Conservation (phyloP, 2,797 vertebrate species). For the Xenopus petersii region DNA sequence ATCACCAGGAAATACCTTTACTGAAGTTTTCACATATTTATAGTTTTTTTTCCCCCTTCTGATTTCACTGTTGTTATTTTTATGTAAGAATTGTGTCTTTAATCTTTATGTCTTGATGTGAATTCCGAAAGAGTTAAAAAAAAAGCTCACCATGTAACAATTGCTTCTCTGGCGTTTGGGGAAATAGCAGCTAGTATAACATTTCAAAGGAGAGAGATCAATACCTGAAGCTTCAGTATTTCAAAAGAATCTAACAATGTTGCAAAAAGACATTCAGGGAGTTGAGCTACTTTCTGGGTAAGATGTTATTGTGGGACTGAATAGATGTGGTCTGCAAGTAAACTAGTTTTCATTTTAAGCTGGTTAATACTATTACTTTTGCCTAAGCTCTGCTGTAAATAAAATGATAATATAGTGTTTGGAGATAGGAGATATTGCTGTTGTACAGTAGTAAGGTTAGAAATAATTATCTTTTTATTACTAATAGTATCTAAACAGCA, state of each 20-base stretch:
- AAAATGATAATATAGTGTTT: too few relatives aligned
- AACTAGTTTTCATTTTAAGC: slow-evolving; percentile 35
- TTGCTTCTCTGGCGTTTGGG: slow-evolving; percentile 29
- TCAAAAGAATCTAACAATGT: slow-evolving; percentile 43
- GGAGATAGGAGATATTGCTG: too few relatives aligned
- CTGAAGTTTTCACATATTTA: too few relatives aligned
- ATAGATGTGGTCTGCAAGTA: slow-evolving; percentile 30
- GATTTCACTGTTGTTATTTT: too few relatives aligned
- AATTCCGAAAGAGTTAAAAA: slow-evolving; percentile 10
- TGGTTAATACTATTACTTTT: slow-evolving; percentile 35
- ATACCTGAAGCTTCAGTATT: slow-evolving; percentile 42
- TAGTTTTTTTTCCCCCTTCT: too few relatives aligned
- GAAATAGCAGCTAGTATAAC: slow-evolving; percentile 36
- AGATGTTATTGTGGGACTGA: slow-evolving; percentile 36
- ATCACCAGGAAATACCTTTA: too few relatives aligned
- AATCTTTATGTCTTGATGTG: too few relatives aligned
- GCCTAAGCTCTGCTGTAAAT: too few relatives aligned
- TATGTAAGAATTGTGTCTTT: too few relatives aligned
- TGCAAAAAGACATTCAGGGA: slow-evolving; percentile 44
- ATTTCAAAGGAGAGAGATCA: slow-evolving; percentile 45
- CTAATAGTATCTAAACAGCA: too few relatives aligned
- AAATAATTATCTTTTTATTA: too few relatives aligned
- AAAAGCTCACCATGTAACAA: slow-evolving; percentile 21
- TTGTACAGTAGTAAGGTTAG: too few relatives aligned
- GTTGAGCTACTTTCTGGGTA: slow-evolving; percentile 37